Evolutionary conservation across 2,888 invertebrate genomes (phyloP), one percentile per base, ranked within the genome.

Genomic region (Lithophane semibrunnea): DNA sequence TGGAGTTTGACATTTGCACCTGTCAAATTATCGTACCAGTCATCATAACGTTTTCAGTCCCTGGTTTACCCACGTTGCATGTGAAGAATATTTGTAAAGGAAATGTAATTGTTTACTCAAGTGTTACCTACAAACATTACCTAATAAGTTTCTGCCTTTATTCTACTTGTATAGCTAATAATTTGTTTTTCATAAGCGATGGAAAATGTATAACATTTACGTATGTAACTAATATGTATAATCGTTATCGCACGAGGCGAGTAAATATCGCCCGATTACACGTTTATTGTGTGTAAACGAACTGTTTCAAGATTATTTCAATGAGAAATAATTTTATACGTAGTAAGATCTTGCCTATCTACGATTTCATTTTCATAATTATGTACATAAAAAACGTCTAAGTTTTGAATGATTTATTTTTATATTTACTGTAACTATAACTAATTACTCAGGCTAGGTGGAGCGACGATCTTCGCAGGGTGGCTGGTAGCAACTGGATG

Each of bases 201-300:
- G 49, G 54, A 24, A n/a, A 47, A 75, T 75, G n/a, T 52, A 16
- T 49, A 52, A 58, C 66, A 44, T 75, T 47, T 54, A 77, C 12
- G 16, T 49, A 49, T 5, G n/a, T 49, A 37, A 24, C 58, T 49
- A 42, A 44, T 42, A n/a, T n/a, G n/a, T n/a, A 29, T 24, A 37
- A 18, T 10, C 16, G 60, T 66, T 80, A 79, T 75, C 76, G 54
- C 29, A 21, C 29, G n/a, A 60, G 1, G 37, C 64, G 58, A 56
- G 56, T 75, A 75, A 80, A 75, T 61, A 69, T 60, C 21, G 21
- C 8, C n/a, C 58, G 78, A 79, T 78, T 66, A 58, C 44, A 44
- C 42, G 13, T 56, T 18, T 49, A 29, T 42, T 69, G 56, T 71
- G 71, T 79, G 24, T 79, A 58, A 72, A 64, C 56, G 42, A 72